Conservation (phyloP, 2,797 vertebrate species). For the Catharus ustulatus region DNA sequence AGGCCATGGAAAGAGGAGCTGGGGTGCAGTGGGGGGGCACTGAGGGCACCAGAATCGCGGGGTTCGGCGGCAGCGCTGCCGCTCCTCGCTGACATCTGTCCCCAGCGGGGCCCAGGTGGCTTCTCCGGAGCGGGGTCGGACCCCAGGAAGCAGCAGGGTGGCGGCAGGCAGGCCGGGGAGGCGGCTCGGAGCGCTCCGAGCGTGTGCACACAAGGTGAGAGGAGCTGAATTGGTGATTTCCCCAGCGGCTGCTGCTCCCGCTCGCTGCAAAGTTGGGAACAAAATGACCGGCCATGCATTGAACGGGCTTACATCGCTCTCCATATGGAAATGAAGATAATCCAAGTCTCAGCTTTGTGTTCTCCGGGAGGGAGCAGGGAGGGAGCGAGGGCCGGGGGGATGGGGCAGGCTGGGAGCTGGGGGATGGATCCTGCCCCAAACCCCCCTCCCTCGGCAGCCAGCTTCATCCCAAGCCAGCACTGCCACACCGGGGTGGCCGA, state of each 20-base stretch:
- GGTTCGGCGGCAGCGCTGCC: rapidly evolving
- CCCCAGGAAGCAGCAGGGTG: not conserved
- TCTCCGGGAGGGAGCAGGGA: conserved; percentile 23
- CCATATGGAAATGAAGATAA: conserved; percentile 86
- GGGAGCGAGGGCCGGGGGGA: not conserved
- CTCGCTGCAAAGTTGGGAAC: conserved; percentile 79
- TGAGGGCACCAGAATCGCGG: not conserved
- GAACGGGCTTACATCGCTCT: conserved; percentile 81
- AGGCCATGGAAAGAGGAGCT: rapidly evolving
- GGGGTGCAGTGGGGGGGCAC: not conserved
- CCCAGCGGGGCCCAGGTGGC: rapidly evolving
- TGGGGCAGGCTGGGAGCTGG: not conserved
- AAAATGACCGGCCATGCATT: conserved; percentile 82
- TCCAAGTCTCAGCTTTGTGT: conserved; percentile 79
- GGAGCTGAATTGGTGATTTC: conserved; percentile 75
- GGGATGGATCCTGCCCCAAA: not conserved
- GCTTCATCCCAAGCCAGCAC: not conserved
- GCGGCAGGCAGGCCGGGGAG: not conserved
- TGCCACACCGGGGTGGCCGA: not conserved
- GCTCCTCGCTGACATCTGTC: not conserved
- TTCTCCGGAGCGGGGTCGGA: not conserved
- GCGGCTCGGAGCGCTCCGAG: conserved; percentile 14
- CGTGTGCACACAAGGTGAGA: conserved; percentile 66
- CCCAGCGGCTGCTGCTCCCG: conserved; percentile 75
- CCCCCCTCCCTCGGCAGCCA: not conserved